A percentile compares a stretch with the other conserved stretches of the same genome.
Evolutionary conservation across 2,888 invertebrate genomes (phyloP).

Genomic region (Drosophila melanosoma): DNA sequence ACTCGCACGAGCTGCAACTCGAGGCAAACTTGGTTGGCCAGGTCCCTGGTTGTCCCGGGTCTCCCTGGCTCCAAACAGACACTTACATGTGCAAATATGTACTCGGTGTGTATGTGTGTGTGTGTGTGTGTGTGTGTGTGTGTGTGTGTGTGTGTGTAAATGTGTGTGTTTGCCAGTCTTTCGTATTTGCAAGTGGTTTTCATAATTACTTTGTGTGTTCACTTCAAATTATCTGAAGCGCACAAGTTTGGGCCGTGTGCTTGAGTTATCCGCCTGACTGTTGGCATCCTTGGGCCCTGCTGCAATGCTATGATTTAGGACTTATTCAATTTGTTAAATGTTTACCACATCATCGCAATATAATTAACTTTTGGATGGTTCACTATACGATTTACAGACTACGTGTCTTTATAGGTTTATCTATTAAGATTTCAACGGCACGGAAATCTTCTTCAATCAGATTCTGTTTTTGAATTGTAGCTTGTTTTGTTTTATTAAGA

Average conservation of each 20-base stretch:
- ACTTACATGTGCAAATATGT: constrained; percentile 66
- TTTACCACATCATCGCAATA: constrained; percentile 55
- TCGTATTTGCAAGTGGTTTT: constrained; percentile 75
- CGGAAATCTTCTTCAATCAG: background rate
- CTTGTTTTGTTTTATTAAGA: constrained; percentile 6
- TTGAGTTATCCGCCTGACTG: constrained; percentile 20
- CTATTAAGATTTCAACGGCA: background rate
- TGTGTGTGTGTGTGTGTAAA: constrained; percentile 10
- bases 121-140: constrained; percentile 1
- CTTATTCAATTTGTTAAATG: constrained; percentile 62
- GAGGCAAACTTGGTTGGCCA: constrained; percentile 55
- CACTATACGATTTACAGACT: background rate
- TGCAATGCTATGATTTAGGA: constrained; percentile 39
- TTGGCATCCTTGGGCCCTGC: background rate
- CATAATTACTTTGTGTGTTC: constrained; percentile 78
- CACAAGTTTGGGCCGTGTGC: constrained; percentile 46
- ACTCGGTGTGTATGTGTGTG: constrained; percentile 2
- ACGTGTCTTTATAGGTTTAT: background rate
- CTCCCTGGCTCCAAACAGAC: constrained; percentile 54
- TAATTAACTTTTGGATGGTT: constrained; percentile 37
- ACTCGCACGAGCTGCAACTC: constrained; percentile 71
- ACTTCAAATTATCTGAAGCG: constrained; percentile 61
- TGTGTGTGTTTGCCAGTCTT: constrained; percentile 37
- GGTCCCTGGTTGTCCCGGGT: constrained; percentile 16
- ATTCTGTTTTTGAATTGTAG: background rate